Evolutionary conservation across 2,888 invertebrate genomes (phyloP), one percentile per base, ranked within the genome.

Genomic region (Campopleginae sp.): DNA sequence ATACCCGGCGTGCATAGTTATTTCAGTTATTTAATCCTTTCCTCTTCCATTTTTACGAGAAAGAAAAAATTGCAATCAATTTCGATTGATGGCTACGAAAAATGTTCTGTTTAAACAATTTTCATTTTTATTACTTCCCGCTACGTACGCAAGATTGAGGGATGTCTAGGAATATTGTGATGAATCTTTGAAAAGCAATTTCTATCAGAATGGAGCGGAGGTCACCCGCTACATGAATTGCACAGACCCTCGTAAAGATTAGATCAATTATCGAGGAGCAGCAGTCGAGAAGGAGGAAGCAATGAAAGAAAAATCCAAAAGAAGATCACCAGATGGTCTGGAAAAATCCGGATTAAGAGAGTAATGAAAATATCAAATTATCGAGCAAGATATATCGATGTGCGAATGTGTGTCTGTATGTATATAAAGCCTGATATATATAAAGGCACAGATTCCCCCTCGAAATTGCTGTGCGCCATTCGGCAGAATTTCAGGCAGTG

Each of bases 321-420:
- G 66, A 72, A 80, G 70, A 87, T 85, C 87, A 89, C 86, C 92
- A 91, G 91, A 92, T 92, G 92, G 91, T 88, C 88, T 81, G 91
- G 91, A 91, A 91, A 91, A 92, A 91, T 89, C 89, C 89, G 91
- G 89, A 92, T 92, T 92, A 91, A 89, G 88, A 88, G 89, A 91
- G 88, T 91, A 89, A 90, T 90, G 91, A 91, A 91, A 90, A 90
- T 91, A 91, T 92, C 90, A 89, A 89, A 88, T 91, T 90, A 90
- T 90, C 81, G 66, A 65, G 72, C 44, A 61, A 61, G 17, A 42
- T 14, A 38, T 61, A 23, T 78, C 17, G 14, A 33, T 71, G 8
- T 33, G 19, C 58, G 27, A 58, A 6, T 70, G 23, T 46, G n/a
- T 75, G 1, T 68, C 5, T 70, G 48, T 68, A 3, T 68, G 31